phyloP scores from a whole-genome alignment of 2,888 invertebrate species.

The Mythimna impura region DNA sequence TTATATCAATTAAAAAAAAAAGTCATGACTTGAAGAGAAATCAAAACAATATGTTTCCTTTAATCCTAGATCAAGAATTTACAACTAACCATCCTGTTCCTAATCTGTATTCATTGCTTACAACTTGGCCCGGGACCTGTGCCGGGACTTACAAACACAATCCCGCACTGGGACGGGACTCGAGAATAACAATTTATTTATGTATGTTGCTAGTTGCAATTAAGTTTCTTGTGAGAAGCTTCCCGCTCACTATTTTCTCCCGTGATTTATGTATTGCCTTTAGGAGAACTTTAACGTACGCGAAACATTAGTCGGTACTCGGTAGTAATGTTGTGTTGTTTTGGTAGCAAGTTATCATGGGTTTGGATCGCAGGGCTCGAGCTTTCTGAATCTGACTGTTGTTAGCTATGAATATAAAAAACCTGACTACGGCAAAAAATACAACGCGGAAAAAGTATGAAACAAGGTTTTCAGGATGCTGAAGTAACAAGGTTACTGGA shows the following conservation, averaged over 20 bases:
- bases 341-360: not conserved
- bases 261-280: conserved; percentile 22
- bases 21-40: not conserved
- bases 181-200: conserved; percentile 40
- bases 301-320: not conserved
- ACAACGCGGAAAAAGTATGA: too few species aligned
- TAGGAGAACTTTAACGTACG: not conserved
- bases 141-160: conserved; percentile 39
- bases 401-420: too few species aligned
- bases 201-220: conserved; percentile 37
- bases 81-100: conserved; percentile 28
- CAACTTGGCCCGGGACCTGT: conserved; percentile 16
- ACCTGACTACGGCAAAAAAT: too few species aligned
- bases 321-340: not conserved
- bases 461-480: too few species aligned
- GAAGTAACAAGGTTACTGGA: too few species aligned
- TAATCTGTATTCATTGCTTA: conserved; percentile 49
- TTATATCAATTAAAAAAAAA: too few species aligned
- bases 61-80: conserved; percentile 12
- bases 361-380: not conserved
- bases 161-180: conserved; percentile 22
- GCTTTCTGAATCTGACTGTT: too few species aligned
- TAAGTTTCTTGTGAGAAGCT: conserved; percentile 35
- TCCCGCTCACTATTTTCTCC: conserved; percentile 10
- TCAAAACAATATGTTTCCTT: not conserved